Evolutionary conservation across 2,797 vertebrate genomes (phyloP).

Genomic region (Balearica regulorum): DNA sequence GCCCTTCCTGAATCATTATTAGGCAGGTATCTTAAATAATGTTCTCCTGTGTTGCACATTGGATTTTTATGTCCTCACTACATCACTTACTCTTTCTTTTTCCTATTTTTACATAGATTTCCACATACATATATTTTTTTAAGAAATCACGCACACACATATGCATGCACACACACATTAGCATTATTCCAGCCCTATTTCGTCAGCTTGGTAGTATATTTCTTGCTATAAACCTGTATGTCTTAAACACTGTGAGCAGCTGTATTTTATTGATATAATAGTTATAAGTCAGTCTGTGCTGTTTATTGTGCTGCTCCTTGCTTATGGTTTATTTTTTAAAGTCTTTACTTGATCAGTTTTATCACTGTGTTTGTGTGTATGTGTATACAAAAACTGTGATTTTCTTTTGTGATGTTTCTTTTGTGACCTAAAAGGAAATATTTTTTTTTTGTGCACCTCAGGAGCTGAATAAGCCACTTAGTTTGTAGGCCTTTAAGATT

Average conservation of each 20-base stretch:
- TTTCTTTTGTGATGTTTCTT: not conserved
- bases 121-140: not conserved
- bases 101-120: not conserved
- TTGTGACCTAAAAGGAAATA: not conserved
- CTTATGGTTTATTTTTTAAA: not conserved
- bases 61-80: not conserved
- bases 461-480: not conserved
- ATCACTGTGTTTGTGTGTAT: not conserved
- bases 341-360: not conserved
- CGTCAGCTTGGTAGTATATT: not conserved
- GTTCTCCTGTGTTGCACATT: not conserved
- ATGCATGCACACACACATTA: fast-evolving
- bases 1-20: not conserved
- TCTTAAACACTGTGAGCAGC: not conserved
- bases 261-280: not conserved
- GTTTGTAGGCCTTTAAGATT: not conserved
- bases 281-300: not conserved
- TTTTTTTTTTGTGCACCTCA: not conserved
- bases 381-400: not conserved
- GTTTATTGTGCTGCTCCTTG: not conserved
- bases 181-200: not conserved
- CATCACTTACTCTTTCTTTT: not conserved
- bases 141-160: not conserved
- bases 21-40: not conserved
- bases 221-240: not conserved